Base-by-base conservation (phyloP, 1,140 invertebrate genomes). In the Hylyphantes graminicola region DNA sequence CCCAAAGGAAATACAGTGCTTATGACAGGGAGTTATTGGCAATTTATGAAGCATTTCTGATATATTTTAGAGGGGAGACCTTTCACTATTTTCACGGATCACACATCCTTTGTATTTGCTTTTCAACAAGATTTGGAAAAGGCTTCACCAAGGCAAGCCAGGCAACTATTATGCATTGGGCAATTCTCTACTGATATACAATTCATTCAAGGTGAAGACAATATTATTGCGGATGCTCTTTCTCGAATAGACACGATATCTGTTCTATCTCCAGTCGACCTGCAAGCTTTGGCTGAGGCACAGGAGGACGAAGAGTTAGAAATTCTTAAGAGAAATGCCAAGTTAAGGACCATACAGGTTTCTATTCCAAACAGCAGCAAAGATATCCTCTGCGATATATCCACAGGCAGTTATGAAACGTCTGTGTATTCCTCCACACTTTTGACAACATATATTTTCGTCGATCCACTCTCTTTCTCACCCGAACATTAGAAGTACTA, bases 161-260 rank as follows among this genome's bases (percentile, higher is more conserved):
- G n/a, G n/a, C n/a, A n/a, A n/a, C n/a, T n/a, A n/a, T n/a, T n/a
- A n/a, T n/a, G n/a, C n/a, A n/a, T n/a, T n/a, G n/a, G n/a, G n/a
- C n/a, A n/a, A n/a, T n/a, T n/a, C n/a, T n/a, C n/a, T n/a, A n/a
- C n/a, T n/a, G n/a, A n/a, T n/a, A n/a, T 90, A 63, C 64, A 81
- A 15, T 87, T 90, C 82, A 86, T 91, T 13, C 21, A 85, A 3
- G 90, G 90, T 10, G 76, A 85, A 7, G 86, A 88, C 9, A 91
- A 91, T 67, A 67, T 79, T 57, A 53, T 85, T 48, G 86, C 86
- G 4, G 86, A 87, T 70, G 68, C 86, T 53, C 64, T 86, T 35
- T 87, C 65, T 21, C 19, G 85, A 21, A 76, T 82, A 13, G n/a
- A 55, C 48, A n/a, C n/a, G n/a, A 54, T 63, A 8, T 50, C 54